phyloP scores from a whole-genome alignment of 1,140 invertebrate species.

The Drosophila ogumai region DNA sequence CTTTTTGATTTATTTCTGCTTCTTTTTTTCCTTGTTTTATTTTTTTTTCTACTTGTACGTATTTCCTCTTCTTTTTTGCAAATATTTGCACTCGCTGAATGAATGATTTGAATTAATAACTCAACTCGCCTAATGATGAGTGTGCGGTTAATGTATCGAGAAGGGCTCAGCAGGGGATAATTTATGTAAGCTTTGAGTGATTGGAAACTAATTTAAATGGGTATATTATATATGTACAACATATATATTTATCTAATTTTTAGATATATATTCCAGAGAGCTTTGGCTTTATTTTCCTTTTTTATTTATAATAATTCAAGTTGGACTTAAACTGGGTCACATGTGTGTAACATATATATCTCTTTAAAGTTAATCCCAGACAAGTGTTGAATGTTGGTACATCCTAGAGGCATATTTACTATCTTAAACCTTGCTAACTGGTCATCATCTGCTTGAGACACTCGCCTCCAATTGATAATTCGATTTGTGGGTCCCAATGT shows the following conservation, averaged over 20 bases:
- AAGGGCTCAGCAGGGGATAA: conserved; percentile 4
- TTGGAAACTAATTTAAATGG: neutral
- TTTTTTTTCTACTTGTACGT: conserved; percentile 1
- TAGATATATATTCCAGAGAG: neutral
- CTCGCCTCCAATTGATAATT: conserved; percentile 37
- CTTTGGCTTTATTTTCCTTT: too few species aligned
- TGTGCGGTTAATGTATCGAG: conserved; percentile 26
- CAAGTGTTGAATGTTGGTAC: neutral
- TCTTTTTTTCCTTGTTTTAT: neutral
- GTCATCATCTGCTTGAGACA: conserved; percentile 15
- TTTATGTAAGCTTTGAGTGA: neutral
- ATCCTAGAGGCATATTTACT: neutral
- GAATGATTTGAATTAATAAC: conserved; percentile 54
- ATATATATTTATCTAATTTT: neutral
- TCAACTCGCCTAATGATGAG: conserved; percentile 46
- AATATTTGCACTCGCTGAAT: conserved; percentile 55
- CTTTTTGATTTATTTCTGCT: conserved; percentile 40
- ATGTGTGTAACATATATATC: neutral
- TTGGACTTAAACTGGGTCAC: too few species aligned
- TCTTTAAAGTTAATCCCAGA: neutral
- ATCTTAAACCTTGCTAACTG: neutral
- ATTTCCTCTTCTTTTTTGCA: conserved; percentile 2
- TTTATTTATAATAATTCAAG: neutral
- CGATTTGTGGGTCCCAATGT: conserved; percentile 24
- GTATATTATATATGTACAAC: too few species aligned